Conservation (phyloP, 2,113 vertebrate species). For the Parotia lawesii region DNA sequence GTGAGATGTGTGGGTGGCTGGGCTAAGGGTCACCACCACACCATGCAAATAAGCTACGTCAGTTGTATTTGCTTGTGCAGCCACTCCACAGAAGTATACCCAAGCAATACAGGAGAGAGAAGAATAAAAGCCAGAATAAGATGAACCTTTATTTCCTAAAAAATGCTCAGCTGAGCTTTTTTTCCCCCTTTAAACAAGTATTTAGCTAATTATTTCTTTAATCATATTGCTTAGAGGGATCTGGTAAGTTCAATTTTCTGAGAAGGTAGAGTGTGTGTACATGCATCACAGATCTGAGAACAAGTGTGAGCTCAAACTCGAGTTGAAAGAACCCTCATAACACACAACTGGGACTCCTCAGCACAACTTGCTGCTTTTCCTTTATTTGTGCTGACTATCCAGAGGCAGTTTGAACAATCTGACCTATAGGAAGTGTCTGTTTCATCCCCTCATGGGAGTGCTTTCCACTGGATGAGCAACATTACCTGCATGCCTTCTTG, state of each 20-base stretch:
- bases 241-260: background rate
- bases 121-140: background rate
- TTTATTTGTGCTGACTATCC: background rate
- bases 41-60: background rate
- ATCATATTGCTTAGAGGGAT: background rate
- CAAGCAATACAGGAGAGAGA: background rate
- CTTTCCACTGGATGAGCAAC: background rate
- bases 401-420: background rate
- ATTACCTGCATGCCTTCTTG: constrained; percentile 98
- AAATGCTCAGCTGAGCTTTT: background rate
- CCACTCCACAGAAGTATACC: background rate
- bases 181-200: background rate
- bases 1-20: background rate
- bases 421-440: background rate
- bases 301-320: background rate
- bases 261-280: background rate
- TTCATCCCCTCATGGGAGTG: background rate
- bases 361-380: background rate
- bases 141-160: background rate
- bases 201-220: background rate
- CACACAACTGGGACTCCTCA: background rate
- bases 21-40: background rate
- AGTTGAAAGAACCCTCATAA: background rate
- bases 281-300: background rate
- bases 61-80: background rate